These are phyloP conservation scores for Caenorhabditis japonica DNA, from an alignment of 2,888 invertebrate species.

Conservation along the genomic window DNA sequence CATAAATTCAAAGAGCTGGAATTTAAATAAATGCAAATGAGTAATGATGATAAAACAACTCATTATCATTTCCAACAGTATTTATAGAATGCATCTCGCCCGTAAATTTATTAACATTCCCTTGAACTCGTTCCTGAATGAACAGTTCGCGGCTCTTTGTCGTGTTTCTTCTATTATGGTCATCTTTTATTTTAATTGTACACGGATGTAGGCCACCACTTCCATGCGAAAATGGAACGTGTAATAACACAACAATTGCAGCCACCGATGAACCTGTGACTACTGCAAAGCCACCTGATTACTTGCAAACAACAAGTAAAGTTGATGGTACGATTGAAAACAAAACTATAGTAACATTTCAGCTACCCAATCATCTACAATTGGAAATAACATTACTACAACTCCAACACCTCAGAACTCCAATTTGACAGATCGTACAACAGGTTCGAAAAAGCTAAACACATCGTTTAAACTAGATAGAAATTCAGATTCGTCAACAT, in stretches of 20 bases:
- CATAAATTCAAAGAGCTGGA: not conserved
- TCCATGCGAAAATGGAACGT: constrained; percentile 27
- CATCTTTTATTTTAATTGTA: not conserved
- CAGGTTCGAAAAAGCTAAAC: too few species aligned
- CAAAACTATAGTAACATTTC: too few species aligned
- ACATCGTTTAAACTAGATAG: too few species aligned
- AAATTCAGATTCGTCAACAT: too few species aligned
- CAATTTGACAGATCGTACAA: too few species aligned
- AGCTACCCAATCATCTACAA: too few species aligned
- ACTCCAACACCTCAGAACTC: too few species aligned
- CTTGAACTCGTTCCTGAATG: constrained; percentile 28
- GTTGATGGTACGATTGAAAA: too few species aligned
- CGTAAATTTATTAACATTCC: not conserved
- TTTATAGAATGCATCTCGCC: not conserved
- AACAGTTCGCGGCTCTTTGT: constrained; percentile 16
- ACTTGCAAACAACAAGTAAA: constrained; percentile 6
- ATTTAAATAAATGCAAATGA: constrained; percentile 9
- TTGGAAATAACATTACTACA: too few species aligned
- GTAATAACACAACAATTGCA: constrained; percentile 1
- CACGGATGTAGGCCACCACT: constrained; percentile 23
- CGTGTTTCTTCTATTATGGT: constrained; percentile 5
- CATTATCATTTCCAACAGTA: constrained; percentile 28
- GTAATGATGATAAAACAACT: constrained; percentile 4
- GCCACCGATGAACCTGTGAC: too few species aligned
- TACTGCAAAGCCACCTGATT: not conserved